A percentile compares a stretch with the other conserved stretches of the same genome.
These are phyloP conservation scores for Sebastes itinus DNA, from an alignment of 2,797 vertebrate species.

Conservation along the genomic window DNA sequence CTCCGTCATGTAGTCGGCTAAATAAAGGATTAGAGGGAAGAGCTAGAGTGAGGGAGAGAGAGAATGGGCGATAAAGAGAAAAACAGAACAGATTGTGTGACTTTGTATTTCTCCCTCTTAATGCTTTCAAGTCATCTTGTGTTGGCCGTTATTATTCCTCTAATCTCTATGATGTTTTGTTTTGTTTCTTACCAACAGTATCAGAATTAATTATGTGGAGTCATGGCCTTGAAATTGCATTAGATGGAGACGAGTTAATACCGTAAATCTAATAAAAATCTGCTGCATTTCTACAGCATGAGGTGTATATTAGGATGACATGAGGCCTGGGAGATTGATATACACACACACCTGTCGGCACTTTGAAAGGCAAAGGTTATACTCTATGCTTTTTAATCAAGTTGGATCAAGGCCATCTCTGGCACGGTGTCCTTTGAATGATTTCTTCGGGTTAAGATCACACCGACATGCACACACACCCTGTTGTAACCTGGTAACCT, in stretches of 20 bases:
- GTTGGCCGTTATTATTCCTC: neutral
- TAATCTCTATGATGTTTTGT: neutral
- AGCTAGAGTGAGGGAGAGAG: neutral
- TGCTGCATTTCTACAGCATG: neutral
- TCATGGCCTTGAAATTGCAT: constrained; percentile 3
- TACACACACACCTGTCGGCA: neutral
- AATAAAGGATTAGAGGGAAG: constrained; percentile 23
- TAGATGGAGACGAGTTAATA: neutral
- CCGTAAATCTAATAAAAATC: neutral
- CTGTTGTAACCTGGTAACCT: neutral
- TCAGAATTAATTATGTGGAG: neutral
- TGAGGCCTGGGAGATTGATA: constrained; percentile 23
- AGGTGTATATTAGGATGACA: neutral
- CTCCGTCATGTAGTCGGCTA: neutral
- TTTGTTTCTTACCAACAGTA: neutral
- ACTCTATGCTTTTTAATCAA: constrained; percentile 31
- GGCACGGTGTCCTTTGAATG: neutral
- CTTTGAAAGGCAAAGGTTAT: constrained; percentile 38
- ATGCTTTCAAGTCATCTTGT: constrained; percentile 1
- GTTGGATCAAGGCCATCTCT: constrained; percentile 22
- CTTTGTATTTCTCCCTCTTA: neutral
- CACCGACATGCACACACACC: neutral
- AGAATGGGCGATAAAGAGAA: neutral
- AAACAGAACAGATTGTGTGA: neutral
- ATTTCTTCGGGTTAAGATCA: neutral